Percentiles rank a stretch among this genome's conserved stretches.
Evolutionary conservation across 2,113 vertebrate species (phyloP).

Genomic region (Taxidea taxus): DNA sequence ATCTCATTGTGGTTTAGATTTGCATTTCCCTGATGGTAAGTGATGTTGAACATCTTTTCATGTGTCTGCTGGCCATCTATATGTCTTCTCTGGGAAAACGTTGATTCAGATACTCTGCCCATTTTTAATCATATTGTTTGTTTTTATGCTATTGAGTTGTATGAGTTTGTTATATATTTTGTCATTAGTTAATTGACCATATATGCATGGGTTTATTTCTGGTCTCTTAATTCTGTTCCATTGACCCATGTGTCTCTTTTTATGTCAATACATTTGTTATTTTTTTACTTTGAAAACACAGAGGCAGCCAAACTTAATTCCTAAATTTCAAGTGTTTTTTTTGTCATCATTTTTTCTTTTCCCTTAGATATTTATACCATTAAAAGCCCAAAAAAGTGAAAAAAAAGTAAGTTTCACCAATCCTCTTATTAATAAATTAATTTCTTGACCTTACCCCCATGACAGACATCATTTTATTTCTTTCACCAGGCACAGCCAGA

Average conservation of each 20-base stretch:
- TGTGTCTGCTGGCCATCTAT: background rate
- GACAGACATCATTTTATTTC: background rate
- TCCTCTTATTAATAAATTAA: background rate
- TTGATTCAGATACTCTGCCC: background rate
- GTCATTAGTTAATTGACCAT: background rate
- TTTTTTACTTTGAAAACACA: conserved; percentile 13
- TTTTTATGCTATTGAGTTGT: background rate
- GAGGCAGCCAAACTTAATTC: background rate
- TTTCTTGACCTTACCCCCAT: background rate
- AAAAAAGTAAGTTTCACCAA: background rate
- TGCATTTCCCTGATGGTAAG: background rate
- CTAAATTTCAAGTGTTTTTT: background rate
- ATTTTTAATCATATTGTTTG: background rate
- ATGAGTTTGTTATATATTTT: background rate
- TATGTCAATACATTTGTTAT: background rate
- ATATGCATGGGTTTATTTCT: background rate
- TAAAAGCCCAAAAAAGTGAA: background rate
- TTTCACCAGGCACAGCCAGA: background rate
- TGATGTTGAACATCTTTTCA: background rate
- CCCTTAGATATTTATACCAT: background rate
- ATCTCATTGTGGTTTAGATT: background rate
- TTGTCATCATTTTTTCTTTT: background rate
- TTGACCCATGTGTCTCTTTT: background rate
- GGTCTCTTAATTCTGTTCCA: background rate
- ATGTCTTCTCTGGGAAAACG: background rate